These are phyloP conservation scores for Lydus trimaculatus DNA, from an alignment of 2,888 invertebrate genomes.

Conservation along the genomic window DNA sequence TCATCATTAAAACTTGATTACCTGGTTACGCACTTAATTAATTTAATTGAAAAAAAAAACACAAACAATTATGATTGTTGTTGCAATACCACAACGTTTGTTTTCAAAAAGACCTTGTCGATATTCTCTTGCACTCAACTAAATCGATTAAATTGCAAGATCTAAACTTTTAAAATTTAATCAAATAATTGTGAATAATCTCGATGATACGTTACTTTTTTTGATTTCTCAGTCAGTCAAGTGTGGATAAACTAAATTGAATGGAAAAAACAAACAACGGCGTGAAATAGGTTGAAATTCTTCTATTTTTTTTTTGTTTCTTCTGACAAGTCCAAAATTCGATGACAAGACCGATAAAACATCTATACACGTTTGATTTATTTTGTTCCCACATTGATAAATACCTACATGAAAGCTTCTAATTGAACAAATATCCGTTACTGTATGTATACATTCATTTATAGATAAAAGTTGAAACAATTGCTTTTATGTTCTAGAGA, in stretches of 20 bases:
- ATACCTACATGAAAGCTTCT: not conserved
- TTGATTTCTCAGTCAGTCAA: not conserved
- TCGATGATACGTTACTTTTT: not conserved
- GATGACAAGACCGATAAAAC: not conserved
- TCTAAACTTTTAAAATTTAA: no score
- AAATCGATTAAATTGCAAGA: no score
- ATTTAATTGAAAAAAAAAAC: no score
- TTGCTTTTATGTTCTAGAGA: not conserved
- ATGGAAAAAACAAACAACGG: not conserved
- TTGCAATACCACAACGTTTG: no score
- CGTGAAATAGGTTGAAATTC: not conserved
- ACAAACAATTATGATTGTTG: no score
- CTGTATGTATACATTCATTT: not conserved
- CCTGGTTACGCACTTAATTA: no score
- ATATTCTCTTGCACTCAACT: no score
- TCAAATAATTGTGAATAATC: not conserved
- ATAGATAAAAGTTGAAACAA: not conserved
- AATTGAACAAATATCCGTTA: not conserved
- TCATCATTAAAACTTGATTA: no score
- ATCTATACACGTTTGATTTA: not conserved
- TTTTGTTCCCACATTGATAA: not conserved
- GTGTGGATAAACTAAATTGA: not conserved
- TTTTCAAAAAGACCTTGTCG: no score
- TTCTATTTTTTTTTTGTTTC: not conserved
- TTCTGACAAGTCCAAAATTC: no score